Evolutionary conservation across 2,888 invertebrate genomes (phyloP).

Genomic region (Cheilosia urbana): DNA sequence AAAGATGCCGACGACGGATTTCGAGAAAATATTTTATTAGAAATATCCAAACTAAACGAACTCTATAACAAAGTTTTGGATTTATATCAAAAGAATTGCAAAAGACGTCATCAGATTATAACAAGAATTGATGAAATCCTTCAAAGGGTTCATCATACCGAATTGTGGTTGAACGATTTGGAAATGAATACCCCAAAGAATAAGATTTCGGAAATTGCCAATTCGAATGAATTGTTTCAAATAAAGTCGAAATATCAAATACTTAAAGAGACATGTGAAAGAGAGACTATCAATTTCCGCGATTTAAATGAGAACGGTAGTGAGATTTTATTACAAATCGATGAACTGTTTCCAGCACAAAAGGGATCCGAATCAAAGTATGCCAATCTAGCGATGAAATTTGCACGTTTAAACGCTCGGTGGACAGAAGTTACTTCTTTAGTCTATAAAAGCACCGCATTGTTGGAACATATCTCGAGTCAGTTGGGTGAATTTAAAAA

Average conservation of each 20-base stretch:
- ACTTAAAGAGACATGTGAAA: constrained; percentile 90
- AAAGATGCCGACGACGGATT: constrained; percentile 81
- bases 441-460: constrained; percentile 88
- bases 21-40: constrained; percentile 78
- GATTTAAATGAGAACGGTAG: constrained; percentile 89
- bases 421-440: constrained; percentile 89
- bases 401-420: constrained; percentile 88
- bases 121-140: constrained; percentile 81
- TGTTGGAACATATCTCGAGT: constrained; percentile 90
- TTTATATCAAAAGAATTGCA: constrained; percentile 79
- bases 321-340: constrained; percentile 87
- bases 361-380: constrained; percentile 83
- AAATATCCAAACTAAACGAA: constrained; percentile 81
- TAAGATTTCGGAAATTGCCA: constrained; percentile 85
- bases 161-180: constrained; percentile 87
- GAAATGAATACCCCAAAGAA: constrained; percentile 87
- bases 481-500: constrained; percentile 92
- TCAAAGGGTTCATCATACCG: constrained; percentile 81
- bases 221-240: constrained; percentile 89
- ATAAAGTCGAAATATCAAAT: constrained; percentile 89
- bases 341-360: constrained; percentile 82
- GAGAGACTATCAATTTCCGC: constrained; percentile 87
- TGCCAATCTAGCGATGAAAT: constrained; percentile 87
- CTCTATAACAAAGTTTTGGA: constrained; percentile 81
- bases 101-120: constrained; percentile 79